Conservation (phyloP, 35 echinoderm and acorn worm genomes). For the Lytechinus variegatus region DNA sequence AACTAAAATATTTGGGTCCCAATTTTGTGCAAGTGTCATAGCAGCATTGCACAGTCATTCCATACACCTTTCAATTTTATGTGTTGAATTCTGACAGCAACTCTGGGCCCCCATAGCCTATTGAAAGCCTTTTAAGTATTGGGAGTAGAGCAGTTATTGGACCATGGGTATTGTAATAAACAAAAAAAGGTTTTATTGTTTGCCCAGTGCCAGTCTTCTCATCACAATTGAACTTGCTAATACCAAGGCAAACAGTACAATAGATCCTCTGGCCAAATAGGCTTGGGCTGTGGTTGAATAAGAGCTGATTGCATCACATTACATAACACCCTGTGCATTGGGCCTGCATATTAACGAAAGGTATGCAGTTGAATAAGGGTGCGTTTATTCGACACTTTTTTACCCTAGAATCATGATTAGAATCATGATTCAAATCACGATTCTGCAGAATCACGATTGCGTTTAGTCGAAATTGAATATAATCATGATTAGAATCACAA, state of each 20-base stretch:
- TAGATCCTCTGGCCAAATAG: conserved; percentile 1
- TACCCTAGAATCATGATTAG: too few species aligned
- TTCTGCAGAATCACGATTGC: too few species aligned
- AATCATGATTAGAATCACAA: too few species aligned
- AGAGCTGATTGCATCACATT: background rate
- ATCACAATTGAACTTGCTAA: conserved; percentile 40
- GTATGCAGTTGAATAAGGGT: background rate
- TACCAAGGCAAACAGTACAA: conserved; percentile 5
- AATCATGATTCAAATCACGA: too few species aligned
- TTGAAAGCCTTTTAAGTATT: background rate
- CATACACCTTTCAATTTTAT: background rate
- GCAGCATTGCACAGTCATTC: background rate
- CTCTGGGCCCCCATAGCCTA: background rate
- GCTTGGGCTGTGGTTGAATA: background rate
- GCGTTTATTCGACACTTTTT: too few species aligned
- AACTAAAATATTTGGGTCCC: too few species aligned
- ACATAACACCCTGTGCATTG: background rate
- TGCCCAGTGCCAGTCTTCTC: background rate
- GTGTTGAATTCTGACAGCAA: background rate
- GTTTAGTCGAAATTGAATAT: too few species aligned
- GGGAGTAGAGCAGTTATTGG: background rate
- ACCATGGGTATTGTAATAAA: background rate
- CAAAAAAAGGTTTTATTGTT: background rate
- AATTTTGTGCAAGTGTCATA: too few species aligned
- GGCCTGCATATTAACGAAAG: background rate